Evolutionary conservation across 2,888 invertebrate species (phyloP).

Genomic region (Apoderus coryli): DNA sequence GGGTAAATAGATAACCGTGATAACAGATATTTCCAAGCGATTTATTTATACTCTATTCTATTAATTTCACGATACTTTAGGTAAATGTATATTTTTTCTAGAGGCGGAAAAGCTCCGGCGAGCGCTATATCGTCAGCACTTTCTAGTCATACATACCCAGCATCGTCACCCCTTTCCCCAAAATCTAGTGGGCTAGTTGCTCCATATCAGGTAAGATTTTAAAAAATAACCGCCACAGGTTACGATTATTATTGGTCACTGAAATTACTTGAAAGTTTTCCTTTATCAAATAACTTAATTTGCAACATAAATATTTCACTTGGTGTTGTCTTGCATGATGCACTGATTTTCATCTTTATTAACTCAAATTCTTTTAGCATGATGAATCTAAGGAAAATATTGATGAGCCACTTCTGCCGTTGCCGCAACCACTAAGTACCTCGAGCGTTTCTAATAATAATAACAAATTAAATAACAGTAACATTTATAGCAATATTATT

Average conservation of each 20-base stretch:
- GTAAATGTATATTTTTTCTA: too few species aligned
- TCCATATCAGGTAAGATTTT: slow-evolving; percentile 56
- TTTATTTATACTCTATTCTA: too few species aligned
- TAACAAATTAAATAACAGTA: slow-evolving; percentile 11
- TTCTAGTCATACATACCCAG: slow-evolving; percentile 35
- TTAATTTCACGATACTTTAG: too few species aligned
- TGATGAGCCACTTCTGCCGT: slow-evolving; percentile 16
- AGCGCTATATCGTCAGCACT: slow-evolving; percentile 64
- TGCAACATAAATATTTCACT: too few species aligned
- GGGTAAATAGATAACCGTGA: too few species aligned
- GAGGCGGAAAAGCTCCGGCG: slow-evolving; percentile 56
- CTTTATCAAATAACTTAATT: too few species aligned
- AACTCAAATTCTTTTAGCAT: slow-evolving; percentile 18
- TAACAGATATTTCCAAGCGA: too few species aligned
- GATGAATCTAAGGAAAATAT: slow-evolving; percentile 20
- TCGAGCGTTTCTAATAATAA: slow-evolving; percentile 19
- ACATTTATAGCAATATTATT: slow-evolving; percentile 22
- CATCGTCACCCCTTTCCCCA: slow-evolving; percentile 44
- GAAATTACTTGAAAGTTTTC: too few species aligned
- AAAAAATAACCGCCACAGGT: too few species aligned
- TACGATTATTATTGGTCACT: too few species aligned
- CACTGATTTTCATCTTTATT: too few species aligned
- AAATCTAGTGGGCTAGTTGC: slow-evolving; percentile 45
- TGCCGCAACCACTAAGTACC: slow-evolving; percentile 20
- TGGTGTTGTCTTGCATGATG: slow-evolving; percentile 15